Evolutionary conservation across 2,113 vertebrate genomes (phyloP), one percentile per base, ranked within the genome.

Genomic region (Eolophus roseicapilla): DNA sequence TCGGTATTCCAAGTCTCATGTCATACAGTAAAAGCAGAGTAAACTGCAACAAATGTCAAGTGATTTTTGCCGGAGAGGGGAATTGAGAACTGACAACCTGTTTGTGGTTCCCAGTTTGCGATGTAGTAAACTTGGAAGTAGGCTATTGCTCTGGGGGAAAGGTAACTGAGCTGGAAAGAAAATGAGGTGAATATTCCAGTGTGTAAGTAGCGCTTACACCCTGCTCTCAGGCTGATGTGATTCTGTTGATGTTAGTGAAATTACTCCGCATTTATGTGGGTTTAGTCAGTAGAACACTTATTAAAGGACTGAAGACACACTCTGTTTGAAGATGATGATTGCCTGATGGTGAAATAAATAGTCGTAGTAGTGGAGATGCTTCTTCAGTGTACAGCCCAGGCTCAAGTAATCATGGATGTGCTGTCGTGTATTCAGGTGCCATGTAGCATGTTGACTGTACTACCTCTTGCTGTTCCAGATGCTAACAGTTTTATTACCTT

Each of bases 131-230:
- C 69, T 29, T 39, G 49, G 49, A 95, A 91, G 59, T 67, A 92
- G 90, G 49, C 63, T 95, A 2, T 82, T 94, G 64, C 88, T 96
- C 35, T 76, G 63, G 41, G 89, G 91, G 91, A 93, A 92, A 90
- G 52, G n/a, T 89, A 93, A 65, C 86, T 82, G 80, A 90, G 60
- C 62, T 76, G 88, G 57, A 49, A 84, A 86, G 77, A 91, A 92
- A 75, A 68, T 33, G 68, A 86, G 62, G 53, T 77, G 24, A 75
- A 57, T 93, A 67, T 33, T 95, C 84, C 49, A 31, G 44, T 59
- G 49, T 82, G 0, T 52, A 79, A 90, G 41, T 73, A 75, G 81
- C 74, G 89, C 80, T 84, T 89, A 60, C 5, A 13, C 62, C 9
- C n/a, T 47, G 60, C 46, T 90, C 12, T 70, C 39, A 78, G 86